Conservation (phyloP, 2,113 vertebrate genomes). For the Sterna hirundo region DNA sequence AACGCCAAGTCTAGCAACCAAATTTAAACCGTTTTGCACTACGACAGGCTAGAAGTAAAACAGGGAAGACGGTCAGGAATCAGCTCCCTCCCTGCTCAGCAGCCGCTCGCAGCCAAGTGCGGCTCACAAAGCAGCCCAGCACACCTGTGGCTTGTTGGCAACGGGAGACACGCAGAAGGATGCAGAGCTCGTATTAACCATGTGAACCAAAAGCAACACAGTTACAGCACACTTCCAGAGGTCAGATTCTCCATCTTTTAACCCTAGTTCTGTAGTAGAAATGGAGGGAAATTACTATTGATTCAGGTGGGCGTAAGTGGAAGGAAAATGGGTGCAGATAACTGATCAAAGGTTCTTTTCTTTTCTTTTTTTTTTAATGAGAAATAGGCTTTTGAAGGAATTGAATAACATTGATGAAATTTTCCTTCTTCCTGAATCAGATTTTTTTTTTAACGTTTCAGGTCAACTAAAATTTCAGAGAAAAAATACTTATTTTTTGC, state of each 20-base stretch:
- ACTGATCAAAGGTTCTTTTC: background rate
- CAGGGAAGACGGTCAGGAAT: background rate
- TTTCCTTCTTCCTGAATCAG: background rate
- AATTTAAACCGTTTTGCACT: background rate
- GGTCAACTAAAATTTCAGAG: background rate
- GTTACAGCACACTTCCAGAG: background rate
- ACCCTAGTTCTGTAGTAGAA: background rate
- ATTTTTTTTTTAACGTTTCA: background rate
- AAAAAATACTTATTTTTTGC: background rate
- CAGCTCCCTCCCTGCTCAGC: background rate
- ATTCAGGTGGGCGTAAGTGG: background rate
- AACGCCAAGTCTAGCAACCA: background rate
- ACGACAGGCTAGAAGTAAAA: background rate
- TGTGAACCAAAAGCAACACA: background rate
- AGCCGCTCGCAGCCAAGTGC: background rate
- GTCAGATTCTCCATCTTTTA: background rate
- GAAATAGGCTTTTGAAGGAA: background rate
- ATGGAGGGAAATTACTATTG: background rate
- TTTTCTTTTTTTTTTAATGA: background rate
- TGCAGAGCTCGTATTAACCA: background rate
- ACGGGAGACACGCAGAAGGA: background rate
- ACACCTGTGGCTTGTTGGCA: background rate
- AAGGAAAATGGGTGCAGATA: background rate
- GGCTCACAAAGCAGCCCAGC: background rate
- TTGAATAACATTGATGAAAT: background rate